A percentile compares a stretch with the other conserved stretches of the same genome.
Conservation (phyloP, 2,113 vertebrate species). For the Zapus hudsonius region DNA sequence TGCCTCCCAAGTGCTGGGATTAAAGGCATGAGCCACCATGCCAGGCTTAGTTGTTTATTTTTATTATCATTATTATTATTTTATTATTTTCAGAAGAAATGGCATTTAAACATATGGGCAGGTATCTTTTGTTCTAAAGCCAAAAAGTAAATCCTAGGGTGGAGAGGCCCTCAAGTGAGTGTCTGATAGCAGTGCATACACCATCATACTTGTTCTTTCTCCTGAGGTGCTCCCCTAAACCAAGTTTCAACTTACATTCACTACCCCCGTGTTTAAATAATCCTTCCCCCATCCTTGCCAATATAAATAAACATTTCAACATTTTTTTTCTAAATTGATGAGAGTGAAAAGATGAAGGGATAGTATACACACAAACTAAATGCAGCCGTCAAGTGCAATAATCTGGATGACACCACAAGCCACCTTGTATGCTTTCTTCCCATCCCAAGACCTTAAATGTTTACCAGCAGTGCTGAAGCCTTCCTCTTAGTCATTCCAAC, state of each 20-base stretch:
- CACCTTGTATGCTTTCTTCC: not conserved
- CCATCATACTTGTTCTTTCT: not conserved
- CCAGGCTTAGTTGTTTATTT: too few species aligned
- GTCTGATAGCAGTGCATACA: not conserved
- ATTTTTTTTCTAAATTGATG: not conserved
- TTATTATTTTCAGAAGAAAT: not conserved
- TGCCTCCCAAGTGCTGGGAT: too few species aligned
- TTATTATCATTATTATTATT: too few species aligned
- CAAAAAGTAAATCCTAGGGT: not conserved
- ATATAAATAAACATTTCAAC: not conserved
- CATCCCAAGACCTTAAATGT: not conserved
- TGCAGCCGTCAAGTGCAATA: not conserved
- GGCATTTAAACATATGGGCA: not conserved
- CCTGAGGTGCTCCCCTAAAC: not conserved
- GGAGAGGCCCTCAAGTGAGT: not conserved
- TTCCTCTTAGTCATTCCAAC: not conserved
- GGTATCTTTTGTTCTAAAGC: not conserved
- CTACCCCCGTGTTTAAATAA: not conserved
- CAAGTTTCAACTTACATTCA: not conserved
- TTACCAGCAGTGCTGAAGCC: not conserved
- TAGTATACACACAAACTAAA: not conserved
- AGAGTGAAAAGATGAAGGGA: not conserved
- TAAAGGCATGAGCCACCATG: too few species aligned
- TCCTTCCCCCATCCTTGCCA: not conserved
- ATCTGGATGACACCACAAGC: slow-evolving; percentile 8